Percentiles rank a stretch among this genome's conserved stretches.
Conservation (phyloP, 2,113 vertebrate genomes). For the Cavia aperea region DNA sequence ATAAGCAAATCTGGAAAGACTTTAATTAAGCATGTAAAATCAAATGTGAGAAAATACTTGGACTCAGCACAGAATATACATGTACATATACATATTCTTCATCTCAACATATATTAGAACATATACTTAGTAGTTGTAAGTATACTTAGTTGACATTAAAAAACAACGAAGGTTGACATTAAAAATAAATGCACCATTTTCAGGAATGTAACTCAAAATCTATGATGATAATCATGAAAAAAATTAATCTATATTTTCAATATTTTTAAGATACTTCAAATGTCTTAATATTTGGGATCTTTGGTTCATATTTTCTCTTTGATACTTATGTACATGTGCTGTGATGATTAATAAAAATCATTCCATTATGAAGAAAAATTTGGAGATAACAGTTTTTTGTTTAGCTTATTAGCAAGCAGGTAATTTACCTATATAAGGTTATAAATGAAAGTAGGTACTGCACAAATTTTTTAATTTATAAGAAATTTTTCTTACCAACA, state of each 20-base stretch:
- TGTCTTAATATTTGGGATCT: not conserved
- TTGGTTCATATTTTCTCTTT: not conserved
- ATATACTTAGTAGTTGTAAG: not conserved
- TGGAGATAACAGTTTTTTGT: not conserved
- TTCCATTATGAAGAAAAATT: constrained; percentile 23
- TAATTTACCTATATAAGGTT: constrained; percentile 3
- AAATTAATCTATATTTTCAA: constrained; percentile 23
- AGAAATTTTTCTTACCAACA: constrained; percentile 26
- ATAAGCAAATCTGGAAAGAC: not conserved
- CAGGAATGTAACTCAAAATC: constrained; percentile 25
- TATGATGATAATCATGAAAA: not conserved
- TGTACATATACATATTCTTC: not conserved
- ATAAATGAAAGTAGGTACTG: not conserved
- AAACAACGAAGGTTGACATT: not conserved
- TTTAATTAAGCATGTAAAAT: not conserved
- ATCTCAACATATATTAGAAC: not conserved
- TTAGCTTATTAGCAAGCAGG: not conserved
- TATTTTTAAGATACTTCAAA: not conserved
- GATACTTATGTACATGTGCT: not conserved
- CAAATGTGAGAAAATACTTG: not conserved
- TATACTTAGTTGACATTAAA: not conserved
- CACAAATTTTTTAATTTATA: not conserved
- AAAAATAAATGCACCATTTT: constrained; percentile 21
- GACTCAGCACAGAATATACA: not conserved
- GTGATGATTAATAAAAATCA: constrained; percentile 19